A percentile compares a stretch with the other conserved stretches of the same genome.
Evolutionary conservation across 2,888 invertebrate species (phyloP).

Genomic region (Stomorhina lunata): DNA sequence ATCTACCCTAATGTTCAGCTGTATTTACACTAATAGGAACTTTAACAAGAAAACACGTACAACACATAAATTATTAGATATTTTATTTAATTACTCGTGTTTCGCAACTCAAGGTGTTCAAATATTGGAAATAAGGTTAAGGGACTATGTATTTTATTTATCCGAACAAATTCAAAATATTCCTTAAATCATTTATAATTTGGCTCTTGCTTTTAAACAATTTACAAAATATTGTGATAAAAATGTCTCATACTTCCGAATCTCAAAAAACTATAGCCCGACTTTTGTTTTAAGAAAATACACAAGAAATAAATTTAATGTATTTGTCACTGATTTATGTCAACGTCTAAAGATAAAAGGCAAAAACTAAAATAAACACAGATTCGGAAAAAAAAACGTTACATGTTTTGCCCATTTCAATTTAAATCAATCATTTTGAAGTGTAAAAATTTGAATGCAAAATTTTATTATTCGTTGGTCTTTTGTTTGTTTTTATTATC

Average conservation of each 20-base stretch:
- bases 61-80: not conserved
- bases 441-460: not conserved
- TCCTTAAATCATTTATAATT: too few relatives aligned
- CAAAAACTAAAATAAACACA: not conserved
- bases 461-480: not conserved
- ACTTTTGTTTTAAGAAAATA: too few relatives aligned
- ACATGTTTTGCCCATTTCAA: not conserved
- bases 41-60: constrained; percentile 9
- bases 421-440: not conserved
- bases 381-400: not conserved
- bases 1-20: too few relatives aligned
- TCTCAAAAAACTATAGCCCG: too few relatives aligned
- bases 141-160: not conserved
- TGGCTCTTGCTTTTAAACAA: too few relatives aligned
- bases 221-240: too few relatives aligned
- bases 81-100: not conserved
- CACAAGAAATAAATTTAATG: not conserved
- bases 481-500: not conserved
- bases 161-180: too few relatives aligned
- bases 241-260: too few relatives aligned
- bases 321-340: constrained; percentile 33
- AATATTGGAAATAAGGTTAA: not conserved
- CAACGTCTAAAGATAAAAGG: not conserved
- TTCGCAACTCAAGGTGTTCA: not conserved
- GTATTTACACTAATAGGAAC: not conserved